Base-by-base conservation (phyloP, 92 coral and sea anemone genomes). In the Heliopora coerulea region DNA sequence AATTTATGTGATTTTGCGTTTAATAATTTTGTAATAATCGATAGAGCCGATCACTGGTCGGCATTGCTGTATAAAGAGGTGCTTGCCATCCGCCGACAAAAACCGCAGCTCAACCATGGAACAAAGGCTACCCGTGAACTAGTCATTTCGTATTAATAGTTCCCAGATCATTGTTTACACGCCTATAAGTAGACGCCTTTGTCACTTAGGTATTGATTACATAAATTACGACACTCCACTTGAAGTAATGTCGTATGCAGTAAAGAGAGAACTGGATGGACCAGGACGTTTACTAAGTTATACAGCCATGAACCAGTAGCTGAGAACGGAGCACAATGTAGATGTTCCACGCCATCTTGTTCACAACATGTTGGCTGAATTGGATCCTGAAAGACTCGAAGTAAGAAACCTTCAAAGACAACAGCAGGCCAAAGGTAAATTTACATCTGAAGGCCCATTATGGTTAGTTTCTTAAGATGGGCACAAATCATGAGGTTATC, bases 341-440 rank as follows among this genome's bases (percentile, higher is more conserved):
- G 41, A 79, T 62, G 83, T 57, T 37, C 80, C 88, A 40, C 54
- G 84, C 18, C 75, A 84, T 73, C 60, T 72, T 32, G 88, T 84
- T 24, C 27, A 78, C 59, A 63, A 78, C 49, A 34, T 78, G 65
- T 49, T 76, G 62, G 35, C 78, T 10, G 86, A 66, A 21, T 41
- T 68, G 42, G 86, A 75, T 57, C 82, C 82, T 1, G 78, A 82
- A 31, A 64, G 78, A 9, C 39, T 70, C 17, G 60, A 25, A 44
- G 58, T 30, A 24, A 49, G 40, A n/a, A n/a, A n/a, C n/a, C n/a
- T n/a, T n/a, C n/a, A n/a, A n/a, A n/a, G n/a, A n/a, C n/a, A n/a
- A n/a, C n/a, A n/a, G n/a, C n/a, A n/a, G n/a, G n/a, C n/a, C n/a
- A 54, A 12, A 15, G 19, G 40, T 18, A 52, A 30, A 21, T 61